Percentiles rank a stretch among this genome's conserved stretches.
Evolutionary conservation across 2,113 vertebrate species (phyloP).

Genomic region (Ellobius talpinus): DNA sequence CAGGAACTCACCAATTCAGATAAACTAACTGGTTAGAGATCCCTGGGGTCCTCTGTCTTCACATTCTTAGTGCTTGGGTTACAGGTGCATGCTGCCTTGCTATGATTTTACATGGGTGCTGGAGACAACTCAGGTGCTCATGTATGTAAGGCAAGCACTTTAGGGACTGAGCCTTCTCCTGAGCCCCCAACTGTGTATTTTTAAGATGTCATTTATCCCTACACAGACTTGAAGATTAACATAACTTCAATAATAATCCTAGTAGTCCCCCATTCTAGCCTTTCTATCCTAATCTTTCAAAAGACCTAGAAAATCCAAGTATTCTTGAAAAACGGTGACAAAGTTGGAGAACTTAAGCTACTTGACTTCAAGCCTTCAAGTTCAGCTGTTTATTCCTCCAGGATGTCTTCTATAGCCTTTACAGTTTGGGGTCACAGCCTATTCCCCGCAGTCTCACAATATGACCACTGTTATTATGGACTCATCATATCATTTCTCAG

Average conservation of each 20-base stretch:
- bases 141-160: no score
- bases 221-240: neutral
- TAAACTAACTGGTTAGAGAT: neutral
- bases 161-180: neutral
- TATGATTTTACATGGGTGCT: neutral
- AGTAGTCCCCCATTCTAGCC: neutral
- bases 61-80: neutral
- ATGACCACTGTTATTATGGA: neutral
- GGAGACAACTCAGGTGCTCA: neutral
- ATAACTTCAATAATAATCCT: neutral
- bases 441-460: no score
- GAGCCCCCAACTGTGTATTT: neutral
- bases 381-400: neutral
- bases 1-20: neutral
- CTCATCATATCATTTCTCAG: neutral
- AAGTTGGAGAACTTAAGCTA: neutral
- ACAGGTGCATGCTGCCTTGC: neutral
- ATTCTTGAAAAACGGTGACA: neutral
- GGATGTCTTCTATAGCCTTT: neutral
- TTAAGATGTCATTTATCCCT: neutral
- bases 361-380: neutral
- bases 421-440: neutral
- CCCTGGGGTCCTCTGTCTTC: neutral
- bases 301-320: neutral
- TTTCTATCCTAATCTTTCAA: neutral